A percentile compares a stretch with the other conserved stretches of the same genome.
These are phyloP conservation scores for Tenrec ecaudatus DNA, from an alignment of 2,113 vertebrate species.

Conservation along the genomic window DNA sequence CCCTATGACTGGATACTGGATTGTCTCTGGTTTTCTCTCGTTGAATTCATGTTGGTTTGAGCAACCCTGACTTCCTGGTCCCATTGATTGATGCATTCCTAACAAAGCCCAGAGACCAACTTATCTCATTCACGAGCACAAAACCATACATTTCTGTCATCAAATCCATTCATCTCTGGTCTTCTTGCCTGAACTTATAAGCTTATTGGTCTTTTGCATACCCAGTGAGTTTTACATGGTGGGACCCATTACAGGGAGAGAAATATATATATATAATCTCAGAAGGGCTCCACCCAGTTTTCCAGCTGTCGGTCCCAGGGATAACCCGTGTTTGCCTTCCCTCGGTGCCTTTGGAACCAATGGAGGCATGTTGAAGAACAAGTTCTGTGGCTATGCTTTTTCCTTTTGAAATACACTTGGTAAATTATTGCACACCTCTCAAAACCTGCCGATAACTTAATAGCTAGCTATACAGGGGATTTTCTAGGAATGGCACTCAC, in stretches of 20 bases:
- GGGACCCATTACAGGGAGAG: neutral
- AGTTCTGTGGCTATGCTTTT: neutral
- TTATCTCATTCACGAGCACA: too few species aligned
- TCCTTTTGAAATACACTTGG: neutral
- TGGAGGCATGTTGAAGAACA: neutral
- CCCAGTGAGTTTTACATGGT: neutral
- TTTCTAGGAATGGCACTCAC: neutral
- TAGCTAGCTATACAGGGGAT: neutral
- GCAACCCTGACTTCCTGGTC: neutral
- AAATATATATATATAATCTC: neutral
- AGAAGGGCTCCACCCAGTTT: neutral
- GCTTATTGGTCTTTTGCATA: slow-evolving; percentile 30
- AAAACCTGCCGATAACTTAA: neutral
- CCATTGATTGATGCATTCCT: too few species aligned
- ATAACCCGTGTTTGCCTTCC: neutral
- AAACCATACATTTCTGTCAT: neutral
- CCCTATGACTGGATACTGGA: neutral
- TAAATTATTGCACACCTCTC: neutral
- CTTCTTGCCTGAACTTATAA: neutral
- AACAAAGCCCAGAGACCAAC: too few species aligned
- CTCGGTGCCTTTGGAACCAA: neutral
- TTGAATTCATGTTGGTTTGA: neutral
- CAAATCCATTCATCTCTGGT: neutral
- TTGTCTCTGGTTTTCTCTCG: neutral
- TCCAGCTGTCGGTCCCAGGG: neutral